A percentile compares a stretch with the other conserved stretches of the same genome.
phyloP scores from a whole-genome alignment of 2,113 vertebrate species.

The Elachura formosa region DNA sequence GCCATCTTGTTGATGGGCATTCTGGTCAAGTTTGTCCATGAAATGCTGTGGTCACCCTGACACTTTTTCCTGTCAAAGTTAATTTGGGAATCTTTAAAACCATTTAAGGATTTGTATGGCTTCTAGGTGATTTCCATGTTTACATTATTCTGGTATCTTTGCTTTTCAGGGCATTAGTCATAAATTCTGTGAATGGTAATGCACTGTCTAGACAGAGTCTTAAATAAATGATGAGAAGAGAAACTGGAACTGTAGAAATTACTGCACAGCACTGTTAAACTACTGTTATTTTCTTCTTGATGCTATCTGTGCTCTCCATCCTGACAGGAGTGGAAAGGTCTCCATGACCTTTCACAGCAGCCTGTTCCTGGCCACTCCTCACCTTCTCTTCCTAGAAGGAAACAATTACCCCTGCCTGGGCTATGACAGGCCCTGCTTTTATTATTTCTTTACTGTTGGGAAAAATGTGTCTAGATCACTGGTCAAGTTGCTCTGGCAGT shows the following conservation, averaged over 20 bases:
- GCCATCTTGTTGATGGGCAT: neutral
- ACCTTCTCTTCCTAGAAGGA: neutral
- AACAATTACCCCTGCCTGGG: neutral
- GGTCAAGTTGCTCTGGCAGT: neutral
- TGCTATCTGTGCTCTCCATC: neutral
- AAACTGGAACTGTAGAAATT: constrained; percentile 37
- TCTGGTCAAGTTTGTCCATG: neutral
- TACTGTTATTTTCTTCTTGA: neutral
- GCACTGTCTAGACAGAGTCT: constrained; percentile 61
- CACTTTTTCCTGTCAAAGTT: neutral
- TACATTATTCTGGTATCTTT: constrained; percentile 16
- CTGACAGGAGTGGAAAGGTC: neutral
- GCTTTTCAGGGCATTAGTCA: constrained; percentile 46
- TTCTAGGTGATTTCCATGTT: constrained; percentile 41
- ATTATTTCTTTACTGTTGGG: neutral
- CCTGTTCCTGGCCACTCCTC: neutral
- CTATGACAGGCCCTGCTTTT: neutral
- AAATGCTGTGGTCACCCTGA: neutral
- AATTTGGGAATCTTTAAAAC: neutral
- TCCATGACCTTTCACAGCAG: neutral
- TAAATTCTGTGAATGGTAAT: constrained; percentile 56
- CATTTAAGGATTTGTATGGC: neutral
- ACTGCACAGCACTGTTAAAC: neutral
- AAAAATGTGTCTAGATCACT: neutral
- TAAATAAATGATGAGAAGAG: constrained; percentile 66